Percentiles rank a stretch among this genome's conserved stretches.
Evolutionary conservation across 2,113 vertebrate genomes (phyloP).

Genomic region (Lynx canadensis): DNA sequence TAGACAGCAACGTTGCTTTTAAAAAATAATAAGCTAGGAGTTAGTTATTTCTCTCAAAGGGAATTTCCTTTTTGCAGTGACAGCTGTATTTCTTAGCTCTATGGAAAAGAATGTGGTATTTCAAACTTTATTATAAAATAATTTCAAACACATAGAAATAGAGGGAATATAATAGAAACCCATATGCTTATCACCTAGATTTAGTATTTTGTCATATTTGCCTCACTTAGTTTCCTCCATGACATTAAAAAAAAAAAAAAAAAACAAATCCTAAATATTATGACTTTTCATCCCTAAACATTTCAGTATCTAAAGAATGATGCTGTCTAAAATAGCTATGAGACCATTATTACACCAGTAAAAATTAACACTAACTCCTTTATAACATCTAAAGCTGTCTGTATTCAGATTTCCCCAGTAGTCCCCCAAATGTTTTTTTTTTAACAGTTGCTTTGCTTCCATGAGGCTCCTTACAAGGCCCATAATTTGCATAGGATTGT

Average conservation of each 20-base stretch:
- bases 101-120: background rate
- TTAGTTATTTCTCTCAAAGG: constrained; percentile 12
- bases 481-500: background rate
- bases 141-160: constrained; percentile 39
- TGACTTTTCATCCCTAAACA: background rate
- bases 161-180: background rate
- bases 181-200: background rate
- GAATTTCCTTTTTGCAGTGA: constrained; percentile 10
- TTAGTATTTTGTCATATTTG: constrained; percentile 36
- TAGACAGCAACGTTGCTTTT: background rate
- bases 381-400: background rate
- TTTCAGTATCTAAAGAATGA: background rate
- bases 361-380: constrained; percentile 31
- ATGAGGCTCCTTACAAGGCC: background rate
- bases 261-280: constrained; percentile 41
- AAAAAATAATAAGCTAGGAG: background rate
- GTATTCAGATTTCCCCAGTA: constrained; percentile 10
- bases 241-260: background rate
- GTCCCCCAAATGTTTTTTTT: background rate
- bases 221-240: background rate
- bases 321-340: background rate
- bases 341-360: background rate
- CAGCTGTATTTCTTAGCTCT: background rate
- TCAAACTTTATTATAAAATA: constrained; percentile 26
- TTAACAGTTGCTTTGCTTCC: constrained; percentile 23